Conservation (phyloP, 2,888 invertebrate genomes). For the Oscheius onirici region DNA sequence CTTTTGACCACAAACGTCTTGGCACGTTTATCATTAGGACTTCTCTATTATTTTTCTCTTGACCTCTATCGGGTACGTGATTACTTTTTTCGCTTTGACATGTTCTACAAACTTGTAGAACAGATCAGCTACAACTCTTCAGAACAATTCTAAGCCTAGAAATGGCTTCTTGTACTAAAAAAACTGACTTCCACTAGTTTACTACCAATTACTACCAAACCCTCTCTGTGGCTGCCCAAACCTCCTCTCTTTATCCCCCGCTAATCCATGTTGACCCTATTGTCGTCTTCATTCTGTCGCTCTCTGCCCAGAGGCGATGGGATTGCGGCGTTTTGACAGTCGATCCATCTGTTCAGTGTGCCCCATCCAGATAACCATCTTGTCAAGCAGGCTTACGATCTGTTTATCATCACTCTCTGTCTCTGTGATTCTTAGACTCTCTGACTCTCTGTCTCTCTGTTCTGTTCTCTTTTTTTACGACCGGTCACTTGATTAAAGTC, state of each 20-base stretch:
- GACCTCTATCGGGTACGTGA: too few species aligned
- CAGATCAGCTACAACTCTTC: too few species aligned
- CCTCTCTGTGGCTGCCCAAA: too few species aligned
- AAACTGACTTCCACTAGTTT: too few species aligned
- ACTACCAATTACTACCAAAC: background rate
- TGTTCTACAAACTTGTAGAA: too few species aligned
- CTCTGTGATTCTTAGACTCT: too few species aligned
- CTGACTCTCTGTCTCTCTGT: background rate
- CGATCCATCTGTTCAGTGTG: conserved; percentile 19
- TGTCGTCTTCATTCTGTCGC: background rate
- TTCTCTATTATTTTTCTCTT: too few species aligned
- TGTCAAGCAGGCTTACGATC: conserved; percentile 21
- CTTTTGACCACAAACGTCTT: too few species aligned
- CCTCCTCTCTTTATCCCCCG: background rate
- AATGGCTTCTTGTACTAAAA: too few species aligned
- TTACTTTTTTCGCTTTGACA: too few species aligned
- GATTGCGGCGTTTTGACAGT: conserved; percentile 15
- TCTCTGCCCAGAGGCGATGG: background rate
- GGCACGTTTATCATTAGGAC: too few species aligned
- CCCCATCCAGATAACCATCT: conserved; percentile 23
- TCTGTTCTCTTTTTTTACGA: background rate
- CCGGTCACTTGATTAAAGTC: background rate
- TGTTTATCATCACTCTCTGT: conserved; percentile 20
- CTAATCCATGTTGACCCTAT: conserved; percentile 3
- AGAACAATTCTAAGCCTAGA: too few species aligned